A percentile compares a stretch with the other conserved stretches of the same genome.
Conservation (phyloP, 2,113 vertebrate species). For the Falco punctatus region DNA sequence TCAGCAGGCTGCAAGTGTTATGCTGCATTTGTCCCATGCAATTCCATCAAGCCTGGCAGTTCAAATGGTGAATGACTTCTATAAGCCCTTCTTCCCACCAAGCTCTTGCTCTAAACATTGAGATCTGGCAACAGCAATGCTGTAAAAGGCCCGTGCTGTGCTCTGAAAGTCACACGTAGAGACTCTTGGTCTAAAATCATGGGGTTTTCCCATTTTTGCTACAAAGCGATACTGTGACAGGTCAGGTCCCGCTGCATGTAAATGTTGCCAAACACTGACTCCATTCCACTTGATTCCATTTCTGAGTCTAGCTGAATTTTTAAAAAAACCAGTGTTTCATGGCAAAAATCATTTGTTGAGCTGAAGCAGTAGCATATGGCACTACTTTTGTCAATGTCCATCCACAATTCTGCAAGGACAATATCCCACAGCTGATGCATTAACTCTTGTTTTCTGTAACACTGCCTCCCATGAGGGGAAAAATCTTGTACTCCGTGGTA, state of each 20-base stretch:
- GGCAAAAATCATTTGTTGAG: not conserved
- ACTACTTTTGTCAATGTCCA: not conserved
- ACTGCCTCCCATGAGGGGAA: not conserved
- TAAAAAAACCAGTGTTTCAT: not conserved
- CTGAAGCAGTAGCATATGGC: not conserved
- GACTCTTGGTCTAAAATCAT: not conserved
- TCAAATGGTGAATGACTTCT: not conserved
- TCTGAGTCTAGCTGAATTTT: not conserved
- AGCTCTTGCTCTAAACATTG: not conserved
- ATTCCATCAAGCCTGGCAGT: not conserved
- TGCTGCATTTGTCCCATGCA: not conserved
- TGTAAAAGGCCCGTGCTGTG: not conserved
- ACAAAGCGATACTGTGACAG: fast-evolving
- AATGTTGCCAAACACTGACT: not conserved
- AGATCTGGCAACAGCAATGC: not conserved
- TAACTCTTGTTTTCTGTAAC: not conserved
- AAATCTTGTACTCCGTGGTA: not conserved
- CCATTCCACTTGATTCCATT: not conserved
- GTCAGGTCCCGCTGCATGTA: not conserved
- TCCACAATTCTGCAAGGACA: not conserved
- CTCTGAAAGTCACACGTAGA: not conserved
- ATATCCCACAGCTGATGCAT: not conserved
- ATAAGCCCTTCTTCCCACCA: not conserved
- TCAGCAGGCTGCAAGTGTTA: not conserved
- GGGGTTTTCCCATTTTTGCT: not conserved